A percentile compares a stretch with the other conserved stretches of the same genome.
phyloP scores from a whole-genome alignment of 2,797 vertebrate species.

The Halcyon leucocephala region DNA sequence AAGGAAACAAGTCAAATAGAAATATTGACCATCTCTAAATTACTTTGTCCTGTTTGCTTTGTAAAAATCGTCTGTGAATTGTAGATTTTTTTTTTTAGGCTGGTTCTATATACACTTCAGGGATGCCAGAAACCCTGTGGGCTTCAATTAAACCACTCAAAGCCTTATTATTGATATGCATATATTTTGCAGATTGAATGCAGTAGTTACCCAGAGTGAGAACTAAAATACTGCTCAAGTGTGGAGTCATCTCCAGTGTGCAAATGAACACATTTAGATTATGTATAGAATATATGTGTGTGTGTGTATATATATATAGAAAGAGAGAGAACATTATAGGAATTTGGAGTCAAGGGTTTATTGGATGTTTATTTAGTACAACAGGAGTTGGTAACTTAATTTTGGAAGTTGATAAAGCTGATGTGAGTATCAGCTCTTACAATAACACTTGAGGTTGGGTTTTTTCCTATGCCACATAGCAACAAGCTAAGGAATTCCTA shows the following conservation, averaged over 20 bases:
- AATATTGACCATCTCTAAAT: neutral
- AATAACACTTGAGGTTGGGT: neutral
- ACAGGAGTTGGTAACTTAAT: neutral
- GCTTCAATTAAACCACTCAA: neutral
- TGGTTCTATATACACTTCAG: neutral
- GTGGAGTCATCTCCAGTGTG: neutral
- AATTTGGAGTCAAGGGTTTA: neutral
- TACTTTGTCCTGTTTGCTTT: neutral
- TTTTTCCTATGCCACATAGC: neutral
- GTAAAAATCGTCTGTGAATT: neutral
- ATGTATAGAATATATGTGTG: too few species aligned
- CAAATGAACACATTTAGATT: neutral
- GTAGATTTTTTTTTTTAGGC: neutral
- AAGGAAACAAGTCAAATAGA: neutral
- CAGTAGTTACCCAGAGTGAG: neutral
- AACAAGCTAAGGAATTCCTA: neutral
- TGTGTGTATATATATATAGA: too few species aligned
- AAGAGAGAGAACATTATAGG: neutral
- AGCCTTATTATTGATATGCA: rapidly evolving
- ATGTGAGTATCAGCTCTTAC: neutral
- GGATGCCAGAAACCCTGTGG: neutral
- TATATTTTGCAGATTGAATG: neutral
- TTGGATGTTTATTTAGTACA: neutral
- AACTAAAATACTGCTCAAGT: neutral
- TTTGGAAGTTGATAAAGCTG: neutral